These are phyloP conservation scores for Sminthopsis crassicaudata DNA, from an alignment of 2,113 vertebrate genomes.

Conservation along the genomic window DNA sequence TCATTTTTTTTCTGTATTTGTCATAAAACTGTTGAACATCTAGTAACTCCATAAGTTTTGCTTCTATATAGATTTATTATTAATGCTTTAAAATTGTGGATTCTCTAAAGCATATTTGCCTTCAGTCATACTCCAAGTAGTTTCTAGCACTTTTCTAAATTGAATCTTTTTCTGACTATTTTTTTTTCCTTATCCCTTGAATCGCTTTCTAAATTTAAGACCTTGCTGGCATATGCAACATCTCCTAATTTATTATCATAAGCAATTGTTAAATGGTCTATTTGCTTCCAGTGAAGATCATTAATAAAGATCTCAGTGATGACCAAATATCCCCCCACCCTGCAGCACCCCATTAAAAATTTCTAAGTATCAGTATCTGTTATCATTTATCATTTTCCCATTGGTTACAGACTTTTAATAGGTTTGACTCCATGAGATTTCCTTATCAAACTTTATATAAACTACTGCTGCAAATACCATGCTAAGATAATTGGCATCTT, in stretches of 20 bases:
- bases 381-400: constrained; percentile 5
- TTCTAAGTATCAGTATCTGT: neutral
- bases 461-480: neutral
- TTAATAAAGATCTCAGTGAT: constrained; percentile 58
- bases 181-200: constrained; percentile 24
- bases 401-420: constrained; percentile 9
- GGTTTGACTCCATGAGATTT: neutral
- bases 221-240: neutral
- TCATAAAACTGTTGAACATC: neutral
- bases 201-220: constrained; percentile 14
- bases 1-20: neutral
- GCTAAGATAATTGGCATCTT: neutral
- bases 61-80: neutral
- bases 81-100: neutral
- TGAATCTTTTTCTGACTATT: constrained; percentile 16
- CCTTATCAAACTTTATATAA: constrained; percentile 35
- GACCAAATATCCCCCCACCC: neutral
- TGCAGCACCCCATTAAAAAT: constrained; percentile 24
- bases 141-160: neutral
- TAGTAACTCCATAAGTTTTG: neutral
- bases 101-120: neutral
- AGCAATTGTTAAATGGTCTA: constrained; percentile 14
- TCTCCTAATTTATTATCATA: constrained; percentile 17
- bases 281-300: constrained; percentile 34
- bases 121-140: neutral